These are phyloP conservation scores for Amazona guildingii DNA, from an alignment of 2,113 vertebrate species.

Conservation along the genomic window DNA sequence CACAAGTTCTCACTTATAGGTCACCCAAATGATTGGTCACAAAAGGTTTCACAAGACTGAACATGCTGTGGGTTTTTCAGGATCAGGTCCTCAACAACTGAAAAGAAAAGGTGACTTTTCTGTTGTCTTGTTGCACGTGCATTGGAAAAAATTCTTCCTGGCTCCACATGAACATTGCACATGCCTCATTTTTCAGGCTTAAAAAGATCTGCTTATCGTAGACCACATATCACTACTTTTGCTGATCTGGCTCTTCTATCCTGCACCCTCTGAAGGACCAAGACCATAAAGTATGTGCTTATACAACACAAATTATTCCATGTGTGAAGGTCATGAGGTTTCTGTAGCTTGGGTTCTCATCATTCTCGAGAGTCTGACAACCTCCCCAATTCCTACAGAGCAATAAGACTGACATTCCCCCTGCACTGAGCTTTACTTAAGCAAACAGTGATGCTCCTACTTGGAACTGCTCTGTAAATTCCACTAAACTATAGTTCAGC, in stretches of 20 bases:
- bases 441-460: background rate
- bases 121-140: background rate
- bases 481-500: background rate
- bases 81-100: background rate
- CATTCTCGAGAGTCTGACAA: background rate
- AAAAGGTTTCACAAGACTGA: background rate
- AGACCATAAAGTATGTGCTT: background rate
- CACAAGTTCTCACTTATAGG: background rate
- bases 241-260: background rate
- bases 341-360: background rate
- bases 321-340: background rate
- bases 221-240: background rate
- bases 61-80: background rate
- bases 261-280: background rate
- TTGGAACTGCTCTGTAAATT: background rate
- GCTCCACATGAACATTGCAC: background rate
- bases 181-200: background rate
- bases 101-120: background rate
- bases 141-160: background rate
- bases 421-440: background rate
- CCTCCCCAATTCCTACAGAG: background rate
- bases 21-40: background rate
- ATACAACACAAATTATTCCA: background rate
- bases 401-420: background rate
- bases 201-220: background rate